Conservation (phyloP, 1,140 invertebrate species). For the Magallana ariakensis region DNA sequence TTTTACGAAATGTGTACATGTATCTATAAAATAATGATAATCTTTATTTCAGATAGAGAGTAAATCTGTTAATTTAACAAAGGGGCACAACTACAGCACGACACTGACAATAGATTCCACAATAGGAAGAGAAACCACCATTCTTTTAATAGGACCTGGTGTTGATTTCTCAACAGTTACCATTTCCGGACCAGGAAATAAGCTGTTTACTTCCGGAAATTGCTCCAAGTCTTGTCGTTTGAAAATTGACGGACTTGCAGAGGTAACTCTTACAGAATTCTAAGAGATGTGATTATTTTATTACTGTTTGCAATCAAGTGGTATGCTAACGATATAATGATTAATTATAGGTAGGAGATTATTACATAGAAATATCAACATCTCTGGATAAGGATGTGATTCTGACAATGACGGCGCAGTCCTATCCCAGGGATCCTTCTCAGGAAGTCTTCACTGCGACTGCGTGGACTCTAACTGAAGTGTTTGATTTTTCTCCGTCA, state of each 20-base stretch:
- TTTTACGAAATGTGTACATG: too few species aligned
- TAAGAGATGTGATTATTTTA: too few species aligned
- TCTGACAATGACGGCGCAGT: background rate
- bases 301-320: too few species aligned
- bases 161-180: background rate
- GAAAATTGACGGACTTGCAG: conserved; percentile 5
- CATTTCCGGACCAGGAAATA: background rate
- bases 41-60: conserved; percentile 12
- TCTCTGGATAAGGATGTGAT: background rate
- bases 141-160: background rate
- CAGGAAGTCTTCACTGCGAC: background rate
- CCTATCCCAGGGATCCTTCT: background rate
- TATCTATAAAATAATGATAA: background rate
- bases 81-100: background rate
- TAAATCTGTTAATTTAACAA: conserved; percentile 5
- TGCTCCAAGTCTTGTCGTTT: background rate
- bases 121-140: background rate
- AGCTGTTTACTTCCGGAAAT: background rate
- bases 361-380: background rate
- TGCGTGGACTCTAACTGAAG: background rate
- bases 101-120: background rate
- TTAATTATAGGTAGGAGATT: background rate
- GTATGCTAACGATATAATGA: too few species aligned
- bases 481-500: background rate
- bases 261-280: background rate